Evolutionary conservation across 2,888 invertebrate genomes (phyloP).

Genomic region (Phortica okadai): DNA sequence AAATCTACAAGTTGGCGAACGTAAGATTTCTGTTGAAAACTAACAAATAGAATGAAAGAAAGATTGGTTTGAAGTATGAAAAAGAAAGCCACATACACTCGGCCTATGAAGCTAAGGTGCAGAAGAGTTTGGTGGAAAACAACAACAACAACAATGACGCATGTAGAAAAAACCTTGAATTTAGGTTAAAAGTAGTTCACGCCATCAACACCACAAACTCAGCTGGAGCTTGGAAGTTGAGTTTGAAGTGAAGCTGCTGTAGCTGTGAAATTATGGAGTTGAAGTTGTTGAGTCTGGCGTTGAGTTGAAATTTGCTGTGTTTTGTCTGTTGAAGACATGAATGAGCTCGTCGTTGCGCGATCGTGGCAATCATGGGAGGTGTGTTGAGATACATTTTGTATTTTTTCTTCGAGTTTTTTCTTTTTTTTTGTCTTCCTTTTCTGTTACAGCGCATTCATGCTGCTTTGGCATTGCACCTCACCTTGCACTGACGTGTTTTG

Average conservation of each 20-base stretch:
- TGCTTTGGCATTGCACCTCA: conserved; percentile 22
- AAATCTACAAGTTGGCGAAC: conserved; percentile 7
- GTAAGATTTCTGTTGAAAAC: conserved; percentile 9
- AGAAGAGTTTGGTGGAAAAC: neutral
- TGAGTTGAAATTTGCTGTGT: too few species aligned
- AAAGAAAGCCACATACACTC: neutral
- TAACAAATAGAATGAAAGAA: conserved; percentile 6
- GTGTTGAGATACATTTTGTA: conserved; percentile 9
- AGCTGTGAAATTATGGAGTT: neutral
- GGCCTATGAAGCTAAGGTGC: neutral
- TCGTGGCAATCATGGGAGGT: conserved; percentile 18
- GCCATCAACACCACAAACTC: conserved; percentile 44
- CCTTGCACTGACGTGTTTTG: conserved; percentile 6
- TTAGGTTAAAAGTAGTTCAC: conserved; percentile 30
- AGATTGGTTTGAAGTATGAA: neutral
- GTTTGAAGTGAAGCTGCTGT: neutral
- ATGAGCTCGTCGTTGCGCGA: conserved; percentile 10
- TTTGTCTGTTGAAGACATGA: conserved; percentile 18
- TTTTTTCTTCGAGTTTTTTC: too few species aligned
- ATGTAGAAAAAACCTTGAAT: conserved; percentile 25
- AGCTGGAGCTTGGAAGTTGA: conserved; percentile 57
- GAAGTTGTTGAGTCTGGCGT: neutral
- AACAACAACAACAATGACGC: neutral
- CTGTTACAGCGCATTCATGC: conserved; percentile 3
- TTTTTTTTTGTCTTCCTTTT: too few species aligned